Base-by-base conservation (phyloP, 2,797 vertebrate genomes). In the Aselliscus stoliczkanus region DNA sequence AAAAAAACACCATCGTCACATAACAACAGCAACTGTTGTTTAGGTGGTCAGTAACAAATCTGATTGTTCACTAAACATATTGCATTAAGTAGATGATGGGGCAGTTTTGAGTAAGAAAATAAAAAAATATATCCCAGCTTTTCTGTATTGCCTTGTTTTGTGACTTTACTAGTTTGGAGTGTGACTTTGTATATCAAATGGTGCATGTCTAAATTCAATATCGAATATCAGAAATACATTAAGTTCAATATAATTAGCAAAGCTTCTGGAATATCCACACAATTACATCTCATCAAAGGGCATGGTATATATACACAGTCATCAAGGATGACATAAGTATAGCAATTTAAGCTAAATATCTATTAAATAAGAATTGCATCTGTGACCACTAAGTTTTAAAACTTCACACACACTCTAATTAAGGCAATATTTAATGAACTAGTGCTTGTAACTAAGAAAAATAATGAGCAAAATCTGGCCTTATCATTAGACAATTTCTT, bases 381-480 rank as follows among this genome's bases (percentile, higher is more conserved):
- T 86, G 18, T 72, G 56, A 83, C 34, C 69, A 83, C 37, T 69
- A 93, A 81, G n/a, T 91, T 96, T 97, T 96, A 72, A 95, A 34
- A 92, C 25, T 70, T 86, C 93, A 89, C 7, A 79, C 14, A 88
- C 20, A 87, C 27, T 80, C 69, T 86, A 96, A 90, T 97, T 96
- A 92, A 88, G 39, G 75, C 39, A 95, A 82, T 93, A 76, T 91
- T 95, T 96, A 97, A 94, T 95, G 65, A 97, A 89, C 20, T 88
- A 76, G 12, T 76, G 42, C 52, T 65, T 95, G 73, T 73, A 93
- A 90, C 89, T 87, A 94, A 94, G 92, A 82, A 96, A 96, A 92
- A 92, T 91, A 97, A 92, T 95, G 93, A 97, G 91, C 42, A 97
- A 91, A 90, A 77, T 90, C 52, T 95, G 95, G 89, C 88, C 88